Evolutionary conservation across 2,888 invertebrate genomes (phyloP), one percentile per base, ranked within the genome.

Genomic region (Argynnis bischoffii): DNA sequence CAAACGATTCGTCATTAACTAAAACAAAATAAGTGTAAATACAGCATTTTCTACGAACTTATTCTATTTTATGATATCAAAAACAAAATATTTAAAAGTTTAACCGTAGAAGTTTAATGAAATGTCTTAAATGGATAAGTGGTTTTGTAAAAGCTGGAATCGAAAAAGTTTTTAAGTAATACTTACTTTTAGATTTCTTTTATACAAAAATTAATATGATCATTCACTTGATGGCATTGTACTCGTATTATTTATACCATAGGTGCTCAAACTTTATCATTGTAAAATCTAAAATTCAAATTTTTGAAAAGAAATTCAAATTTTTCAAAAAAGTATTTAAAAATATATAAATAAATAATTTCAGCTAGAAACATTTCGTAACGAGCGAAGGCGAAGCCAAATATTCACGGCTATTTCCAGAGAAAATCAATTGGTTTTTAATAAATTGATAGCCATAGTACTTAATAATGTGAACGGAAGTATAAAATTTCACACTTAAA

Each of bases 111-210:
- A 68, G 68, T 68, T 68, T 26, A 59, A 59, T 55, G 59, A 64
- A 64, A 59, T 55, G 68, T 60, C 64, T 13, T 60, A 66, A 66
- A 61, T 60, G 66, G 60, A 55, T 66, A 66, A 66, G 66, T 60
- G 66, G 66, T 60, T 66, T 55, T 48, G 60, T 66, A 60, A 61
- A 55, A 53, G 60, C 54, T 66, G 66, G 60, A 66, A 66, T 66
- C 66, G 66, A 66, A 66, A 66, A 66, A 66, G 54, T 65, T 66
- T 65, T 61, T 55, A 60, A 55, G 60, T 59, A 60, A 55, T 61
- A 60, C 66, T 66, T 66, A 66, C 18, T 47, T 60, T 48, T 48
- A 60, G 48, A 51, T 51, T 60, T 55, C 15, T 53, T 48, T 60
- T 26, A 26, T 31, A 59, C n/a, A 59, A 59, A 47, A 59, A 48